Evolutionary conservation across 2,888 invertebrate species (phyloP).

Genomic region (Synanthedon formicaeformis): DNA sequence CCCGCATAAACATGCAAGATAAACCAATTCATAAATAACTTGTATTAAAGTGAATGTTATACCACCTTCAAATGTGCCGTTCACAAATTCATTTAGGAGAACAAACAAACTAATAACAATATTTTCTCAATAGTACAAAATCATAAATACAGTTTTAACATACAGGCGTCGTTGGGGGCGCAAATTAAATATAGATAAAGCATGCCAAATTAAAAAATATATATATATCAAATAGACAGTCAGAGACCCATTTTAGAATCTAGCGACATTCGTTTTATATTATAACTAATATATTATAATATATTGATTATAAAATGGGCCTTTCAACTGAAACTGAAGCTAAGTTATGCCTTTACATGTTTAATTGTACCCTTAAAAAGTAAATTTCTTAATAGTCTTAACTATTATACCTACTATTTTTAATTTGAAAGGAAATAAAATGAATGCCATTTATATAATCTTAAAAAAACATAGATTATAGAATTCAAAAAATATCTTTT

Average conservation of each 20-base stretch:
- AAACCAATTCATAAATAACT: not conserved
- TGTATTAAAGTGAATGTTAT: not conserved
- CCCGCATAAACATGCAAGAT: not conserved
- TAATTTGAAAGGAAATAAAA: too few species aligned
- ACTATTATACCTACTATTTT: too few species aligned
- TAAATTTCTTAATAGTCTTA: too few species aligned
- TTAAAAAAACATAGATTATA: too few species aligned
- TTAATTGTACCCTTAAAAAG: too few species aligned
- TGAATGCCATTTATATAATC: too few species aligned
- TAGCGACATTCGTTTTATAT: not conserved
- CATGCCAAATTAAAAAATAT: not conserved
- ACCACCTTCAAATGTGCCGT: not conserved
- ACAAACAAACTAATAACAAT: not conserved
- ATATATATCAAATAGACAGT: not conserved
- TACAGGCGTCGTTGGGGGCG: not conserved
- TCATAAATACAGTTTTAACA: not conserved
- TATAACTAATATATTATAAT: too few species aligned
- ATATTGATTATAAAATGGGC: too few species aligned
- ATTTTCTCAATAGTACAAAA: not conserved
- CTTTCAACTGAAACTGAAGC: too few species aligned
- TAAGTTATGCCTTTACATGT: too few species aligned
- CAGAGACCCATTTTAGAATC: not conserved
- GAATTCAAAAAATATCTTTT: too few species aligned
- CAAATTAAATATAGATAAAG: not conserved
- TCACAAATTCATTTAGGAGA: not conserved